These are phyloP conservation scores for Eptatretus burgeri DNA, from an alignment of 2,113 vertebrate species.

Conservation along the genomic window DNA sequence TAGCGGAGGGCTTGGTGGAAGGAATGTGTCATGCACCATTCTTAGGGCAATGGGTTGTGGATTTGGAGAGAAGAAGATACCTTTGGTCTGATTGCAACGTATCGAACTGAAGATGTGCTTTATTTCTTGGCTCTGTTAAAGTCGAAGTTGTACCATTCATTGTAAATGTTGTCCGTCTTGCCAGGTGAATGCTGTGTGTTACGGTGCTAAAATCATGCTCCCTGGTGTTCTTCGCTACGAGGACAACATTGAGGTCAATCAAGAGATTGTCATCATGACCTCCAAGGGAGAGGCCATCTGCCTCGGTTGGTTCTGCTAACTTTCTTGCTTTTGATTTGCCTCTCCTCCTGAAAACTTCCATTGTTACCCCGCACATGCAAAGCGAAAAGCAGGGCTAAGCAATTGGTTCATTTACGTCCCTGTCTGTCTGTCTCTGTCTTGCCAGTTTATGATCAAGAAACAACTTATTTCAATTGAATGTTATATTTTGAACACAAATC, in stretches of 20 bases:
- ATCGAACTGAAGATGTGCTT: neutral
- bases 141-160: neutral
- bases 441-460: no score
- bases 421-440: no score
- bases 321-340: no score
- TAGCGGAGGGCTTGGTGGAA: no score
- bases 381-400: no score
- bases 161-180: neutral
- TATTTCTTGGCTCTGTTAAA: neutral
- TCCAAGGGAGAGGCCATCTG: slow-evolving; percentile 88
- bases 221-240: slow-evolving; percentile 71
- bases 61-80: neutral
- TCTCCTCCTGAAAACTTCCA: no score
- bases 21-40: no score
- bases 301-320: slow-evolving; percentile 23
- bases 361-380: no score
- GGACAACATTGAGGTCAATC: slow-evolving; percentile 73
- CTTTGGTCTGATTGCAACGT: neutral
- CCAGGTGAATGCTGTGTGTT: slow-evolving; percentile 90
- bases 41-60: no score
- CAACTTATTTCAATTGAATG: no score
- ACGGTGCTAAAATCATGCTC: slow-evolving; percentile 87
- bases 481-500: no score
- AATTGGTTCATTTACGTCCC: no score
- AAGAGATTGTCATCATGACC: slow-evolving; percentile 75